These are phyloP conservation scores for Melitaea cinxia DNA, from an alignment of 1,140 invertebrate genomes.

Conservation along the genomic window DNA sequence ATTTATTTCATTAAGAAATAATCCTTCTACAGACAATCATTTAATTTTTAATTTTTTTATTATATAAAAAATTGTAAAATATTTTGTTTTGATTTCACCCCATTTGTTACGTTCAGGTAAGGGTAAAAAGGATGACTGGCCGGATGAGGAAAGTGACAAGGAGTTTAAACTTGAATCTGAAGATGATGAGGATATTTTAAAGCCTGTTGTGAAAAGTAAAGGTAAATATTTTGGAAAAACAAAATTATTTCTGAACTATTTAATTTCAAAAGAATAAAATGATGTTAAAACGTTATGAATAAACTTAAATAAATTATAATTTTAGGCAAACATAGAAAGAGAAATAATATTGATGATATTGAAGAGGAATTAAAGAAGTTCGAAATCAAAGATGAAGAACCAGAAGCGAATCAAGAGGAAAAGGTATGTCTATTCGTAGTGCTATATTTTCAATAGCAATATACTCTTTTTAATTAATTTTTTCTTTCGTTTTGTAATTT, in stretches of 20 bases:
- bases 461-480: no score
- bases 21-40: no score
- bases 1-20: no score
- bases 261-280: not conserved
- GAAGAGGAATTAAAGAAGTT: conserved; percentile 74
- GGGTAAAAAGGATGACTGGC: conserved; percentile 81
- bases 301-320: conserved; percentile 31
- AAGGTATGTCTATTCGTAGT: conserved; percentile 29
- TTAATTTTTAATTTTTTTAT: no score
- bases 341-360: conserved; percentile 70
- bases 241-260: not conserved
- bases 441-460: no score
- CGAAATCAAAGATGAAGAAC: conserved; percentile 66
- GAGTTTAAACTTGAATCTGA: conserved; percentile 72
- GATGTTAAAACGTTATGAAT: not conserved
- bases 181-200: conserved; percentile 53
- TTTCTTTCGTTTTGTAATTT: no score
- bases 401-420: conserved; percentile 46
- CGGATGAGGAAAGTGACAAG: conserved; percentile 77
- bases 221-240: conserved; percentile 41
- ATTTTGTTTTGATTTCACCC: no score
- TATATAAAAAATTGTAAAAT: no score
- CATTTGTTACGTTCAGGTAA: conserved; percentile 68
- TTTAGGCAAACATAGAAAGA: conserved; percentile 71
- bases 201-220: conserved; percentile 72